Base-by-base conservation (phyloP, 2,113 vertebrate species). In the Lota lota region DNA sequence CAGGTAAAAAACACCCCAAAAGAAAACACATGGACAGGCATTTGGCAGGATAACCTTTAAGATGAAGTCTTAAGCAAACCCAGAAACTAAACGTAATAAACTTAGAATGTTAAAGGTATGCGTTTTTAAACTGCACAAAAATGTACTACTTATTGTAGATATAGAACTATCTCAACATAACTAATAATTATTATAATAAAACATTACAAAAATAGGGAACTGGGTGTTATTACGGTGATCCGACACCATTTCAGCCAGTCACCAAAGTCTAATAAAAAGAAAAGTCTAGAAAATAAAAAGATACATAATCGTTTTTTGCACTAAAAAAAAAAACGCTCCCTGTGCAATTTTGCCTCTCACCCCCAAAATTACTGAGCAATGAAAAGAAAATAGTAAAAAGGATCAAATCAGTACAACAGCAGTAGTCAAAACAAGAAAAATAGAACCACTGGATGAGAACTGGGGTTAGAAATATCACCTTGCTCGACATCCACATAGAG, bases 391-490 rank as follows among this genome's bases (percentile, higher is more conserved):
- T 92, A 70, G 88, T 83, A 86, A 85, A 47, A 67, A 73, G 65
- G 62, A 79, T 64, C 40, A 61, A 84, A 88, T 58, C 40, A 65
- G 64, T 87, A 83, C 61, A 92, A 87, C 89, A 92, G 79, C 87
- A 83, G 91, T 92, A 91, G 91, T 93, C 85, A 91, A 94, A 94
- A 86, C 60, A 76, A 73, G 91, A 93, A 94, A 94, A 86, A 58
- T 75, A 73, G 90, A 93, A 92, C 85, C 87, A 93, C 93, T 91
- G 88, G 93, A 95, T 92, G 91, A 94, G 88, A 93, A 90, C 87
- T 85, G 87, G 91, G 89, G 92, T 95, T 95, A 98, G 96, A 98
- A 99, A 98, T 98, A 98, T 96, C 95, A 91, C 92, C 90, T 94
- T 91, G 86, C 95, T 93, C 92, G 96, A 94, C 97, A 98, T 98